Evolutionary conservation across 30 jellyfish, hydroid and myxozoan genomes (phyloP).

Genomic region (Thelohanellus kitauei): DNA sequence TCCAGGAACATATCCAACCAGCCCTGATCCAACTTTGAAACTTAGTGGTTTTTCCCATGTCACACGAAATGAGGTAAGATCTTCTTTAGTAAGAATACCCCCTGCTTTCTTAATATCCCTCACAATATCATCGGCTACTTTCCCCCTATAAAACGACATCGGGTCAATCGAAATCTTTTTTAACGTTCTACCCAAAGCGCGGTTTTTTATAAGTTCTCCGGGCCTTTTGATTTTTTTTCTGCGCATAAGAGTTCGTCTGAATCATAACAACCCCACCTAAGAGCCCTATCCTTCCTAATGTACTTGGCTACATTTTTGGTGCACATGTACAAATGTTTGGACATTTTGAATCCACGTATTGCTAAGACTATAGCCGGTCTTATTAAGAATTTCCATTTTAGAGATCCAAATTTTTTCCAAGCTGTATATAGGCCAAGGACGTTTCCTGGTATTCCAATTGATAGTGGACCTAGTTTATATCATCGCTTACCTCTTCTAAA

Average conservation of each 20-base stretch:
- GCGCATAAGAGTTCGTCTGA: too few species aligned
- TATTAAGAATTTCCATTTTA: slow-evolving; percentile 37
- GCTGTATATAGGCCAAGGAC: slow-evolving; percentile 46
- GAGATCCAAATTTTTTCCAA: slow-evolving; percentile 27
- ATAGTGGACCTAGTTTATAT: slow-evolving; percentile 54
- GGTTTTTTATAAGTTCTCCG: too few species aligned
- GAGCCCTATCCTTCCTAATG: too few species aligned
- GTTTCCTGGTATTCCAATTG: slow-evolving; percentile 80
- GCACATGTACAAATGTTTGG: slow-evolving; percentile 22
- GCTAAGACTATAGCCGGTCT: slow-evolving; percentile 50
- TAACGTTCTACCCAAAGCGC: slow-evolving; percentile 38
- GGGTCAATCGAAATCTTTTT: slow-evolving; percentile 41
- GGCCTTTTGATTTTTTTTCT: too few species aligned
- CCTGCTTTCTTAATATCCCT: slow-evolving; percentile 89
- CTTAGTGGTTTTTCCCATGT: slow-evolving; percentile 22
- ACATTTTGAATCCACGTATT: slow-evolving; percentile 23
- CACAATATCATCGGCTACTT: slow-evolving; percentile 79
- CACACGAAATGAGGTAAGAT: slow-evolving; percentile 62
- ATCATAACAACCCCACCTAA: too few species aligned
- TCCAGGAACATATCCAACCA: slow-evolving; percentile 26
- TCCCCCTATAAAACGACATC: slow-evolving; percentile 61
- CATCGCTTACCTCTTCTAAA: too few species aligned
- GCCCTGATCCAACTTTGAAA: slow-evolving; percentile 55
- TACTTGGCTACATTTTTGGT: too few species aligned
- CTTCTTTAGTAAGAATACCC: slow-evolving; percentile 61